A percentile compares a stretch with the other conserved stretches of the same genome.
phyloP scores from a whole-genome alignment of 53 echinoderm and acorn worm species.

The Astropecten irregularis region DNA sequence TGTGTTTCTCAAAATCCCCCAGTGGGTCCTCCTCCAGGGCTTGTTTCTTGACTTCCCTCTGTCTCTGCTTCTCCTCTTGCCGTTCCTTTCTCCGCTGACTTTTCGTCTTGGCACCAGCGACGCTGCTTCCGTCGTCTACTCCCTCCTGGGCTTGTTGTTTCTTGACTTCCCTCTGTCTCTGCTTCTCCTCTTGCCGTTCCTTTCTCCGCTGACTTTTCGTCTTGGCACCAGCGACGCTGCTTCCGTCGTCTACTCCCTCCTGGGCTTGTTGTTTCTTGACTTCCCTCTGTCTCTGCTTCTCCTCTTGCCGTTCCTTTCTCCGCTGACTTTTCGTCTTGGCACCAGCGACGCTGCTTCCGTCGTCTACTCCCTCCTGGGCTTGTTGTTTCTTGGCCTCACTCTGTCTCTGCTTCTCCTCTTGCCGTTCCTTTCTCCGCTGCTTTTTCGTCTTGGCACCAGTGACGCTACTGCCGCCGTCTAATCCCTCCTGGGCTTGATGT shows the following conservation, averaged over 20 bases:
- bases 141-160: neutral
- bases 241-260: slow-evolving; percentile 39
- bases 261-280: neutral
- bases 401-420: neutral
- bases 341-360: slow-evolving; percentile 63
- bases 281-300: neutral
- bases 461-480: slow-evolving; percentile 68
- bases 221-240: slow-evolving; percentile 55
- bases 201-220: neutral
- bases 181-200: neutral
- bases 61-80: neutral
- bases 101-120: slow-evolving; percentile 27
- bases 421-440: neutral
- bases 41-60: neutral
- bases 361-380: neutral
- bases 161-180: neutral
- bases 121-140: slow-evolving; percentile 67
- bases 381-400: neutral
- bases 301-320: neutral
- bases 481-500: no score
- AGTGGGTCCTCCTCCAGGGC: slow-evolving; percentile 2
- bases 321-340: neutral
- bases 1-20: slow-evolving; percentile 88
- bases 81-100: neutral
- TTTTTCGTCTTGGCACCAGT: slow-evolving; percentile 14